Evolutionary conservation across 2,888 invertebrate species (phyloP), one percentile per base, ranked within the genome.

Genomic region (Leptura quadrifasciata): DNA sequence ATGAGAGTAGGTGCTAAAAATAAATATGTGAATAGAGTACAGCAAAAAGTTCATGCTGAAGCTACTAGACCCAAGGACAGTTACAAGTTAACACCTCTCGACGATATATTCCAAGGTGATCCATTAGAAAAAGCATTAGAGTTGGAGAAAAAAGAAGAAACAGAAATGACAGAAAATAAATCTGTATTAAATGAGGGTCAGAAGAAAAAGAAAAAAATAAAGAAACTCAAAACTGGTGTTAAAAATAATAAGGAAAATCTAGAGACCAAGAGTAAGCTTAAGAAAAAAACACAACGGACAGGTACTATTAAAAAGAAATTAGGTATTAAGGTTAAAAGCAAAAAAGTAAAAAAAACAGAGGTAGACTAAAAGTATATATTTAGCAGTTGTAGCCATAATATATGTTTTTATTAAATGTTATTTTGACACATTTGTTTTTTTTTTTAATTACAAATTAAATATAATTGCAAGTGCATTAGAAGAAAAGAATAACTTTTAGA

Each of bases 11-110:
- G 80, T 20, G 80, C 84, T 24, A 89, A 87, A 81, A 81, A 87
- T 72, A 88, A 96, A 86, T 98, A 98, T 88, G 91, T 94, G 47
- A 93, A 94, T 82, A 92, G 95, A 84, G 90, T 97, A 73, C 94
- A 96, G 83, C 95, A 96, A 84, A 97, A 97, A 89, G 92, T 94
- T 24, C 91, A 93, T 24, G 92, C 93, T 83, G 93, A 95, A 88
- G 92, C 93, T 0, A 94, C 94, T 17, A 93, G 93, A 83, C 95
- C 96, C 0, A 92, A 93, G 84, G 91, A 93, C 67, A 93, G 94
- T 0, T 96, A 96, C 83, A 92, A 93, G 35, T 91, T 94, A 24
- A 93, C 94, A 84, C 94, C 94, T 31, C 91, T 94, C 64, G 93
- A 94, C 72, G 95, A 95, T 76, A 92, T 96, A 83, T 96, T 96